These are phyloP conservation scores for Catostomus latipinnis DNA, from an alignment of 2,797 vertebrate genomes.

Conservation along the genomic window DNA sequence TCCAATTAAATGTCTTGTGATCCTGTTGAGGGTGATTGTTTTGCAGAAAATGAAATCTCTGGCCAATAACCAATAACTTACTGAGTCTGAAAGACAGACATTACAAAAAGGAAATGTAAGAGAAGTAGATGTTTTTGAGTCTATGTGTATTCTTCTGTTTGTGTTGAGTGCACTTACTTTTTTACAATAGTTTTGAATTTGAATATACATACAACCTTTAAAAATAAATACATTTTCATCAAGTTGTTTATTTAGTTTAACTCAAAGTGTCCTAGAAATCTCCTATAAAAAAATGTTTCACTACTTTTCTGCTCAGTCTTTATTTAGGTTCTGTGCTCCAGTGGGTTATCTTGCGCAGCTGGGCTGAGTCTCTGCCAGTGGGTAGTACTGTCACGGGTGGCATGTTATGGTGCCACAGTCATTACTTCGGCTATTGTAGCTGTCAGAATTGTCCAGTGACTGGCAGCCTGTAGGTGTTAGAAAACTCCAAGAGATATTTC, in stretches of 20 bases:
- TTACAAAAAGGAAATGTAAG: constrained; percentile 62
- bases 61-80: constrained; percentile 64
- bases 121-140: constrained; percentile 22
- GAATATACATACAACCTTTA: constrained; percentile 1
- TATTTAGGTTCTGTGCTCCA: constrained; percentile 54
- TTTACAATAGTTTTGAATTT: constrained; percentile 10
- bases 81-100: constrained; percentile 75
- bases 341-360: constrained; percentile 69
- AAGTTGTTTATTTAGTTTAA: not conserved
- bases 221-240: not conserved
- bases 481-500: not conserved
- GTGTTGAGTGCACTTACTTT: constrained; percentile 16
- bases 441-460: constrained; percentile 60
- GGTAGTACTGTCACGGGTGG: constrained; percentile 29
- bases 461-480: constrained; percentile 13
- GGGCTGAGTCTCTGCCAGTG: constrained; percentile 43
- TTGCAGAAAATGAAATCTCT: constrained; percentile 80
- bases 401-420: constrained; percentile 34
- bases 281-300: not conserved
- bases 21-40: constrained; percentile 76
- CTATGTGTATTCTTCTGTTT: constrained; percentile 26
- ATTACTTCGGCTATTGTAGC: constrained; percentile 73
- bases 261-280: not conserved
- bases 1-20: constrained; percentile 60
- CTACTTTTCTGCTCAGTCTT: constrained; percentile 5